Evolutionary conservation across 2,888 invertebrate species (phyloP), one percentile per base, ranked within the genome.

Genomic region (Drosophila siamana): DNA sequence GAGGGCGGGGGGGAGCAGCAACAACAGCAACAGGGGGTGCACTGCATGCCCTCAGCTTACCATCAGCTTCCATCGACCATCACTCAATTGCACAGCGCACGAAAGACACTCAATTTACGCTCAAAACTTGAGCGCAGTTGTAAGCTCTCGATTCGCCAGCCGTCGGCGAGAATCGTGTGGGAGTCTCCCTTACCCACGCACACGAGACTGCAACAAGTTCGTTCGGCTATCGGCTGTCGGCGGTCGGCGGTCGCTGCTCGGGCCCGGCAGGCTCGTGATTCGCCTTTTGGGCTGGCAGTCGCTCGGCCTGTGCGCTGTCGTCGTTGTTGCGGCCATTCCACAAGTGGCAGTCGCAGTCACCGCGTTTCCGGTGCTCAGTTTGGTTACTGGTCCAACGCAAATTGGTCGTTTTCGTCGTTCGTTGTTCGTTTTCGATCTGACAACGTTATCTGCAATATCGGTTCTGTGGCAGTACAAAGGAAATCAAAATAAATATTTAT

Each of bases 321-420:
- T 41, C 69, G 69, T 66, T 62, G 65, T 15, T 62, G 69, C 72
- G 70, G 62, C 77, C 76, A 89, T 89, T 90, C 90, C 87, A 90
- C 90, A 90, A 90, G 90, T 90, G 90, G 89, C 89, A 79, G 81
- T 78, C 74, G 70, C 81, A 73, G 74, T 80, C 68, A 69, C 64
- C 80, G 81, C 86, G 86, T 85, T 90, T 90, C 89, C 90, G 90
- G 89, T 90, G 78, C 80, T 80, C 82, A 80, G 73, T 80, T 84
- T 75, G 78, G 73, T 74, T 62, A 70, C 54, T 69, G 65, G 59
- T 65, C 69, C 69, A 71, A 61, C 73, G 77, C 65, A 56, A 73
- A 63, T 74, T 73, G 62, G 68, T 80, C 64, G 65, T 61, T n/a
- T 24, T 24, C 13, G 36, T 30, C 4, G 24, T 5, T 24, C 30